Base-by-base conservation (phyloP, 2,113 vertebrate species). In the Lanius ludovicianus region DNA sequence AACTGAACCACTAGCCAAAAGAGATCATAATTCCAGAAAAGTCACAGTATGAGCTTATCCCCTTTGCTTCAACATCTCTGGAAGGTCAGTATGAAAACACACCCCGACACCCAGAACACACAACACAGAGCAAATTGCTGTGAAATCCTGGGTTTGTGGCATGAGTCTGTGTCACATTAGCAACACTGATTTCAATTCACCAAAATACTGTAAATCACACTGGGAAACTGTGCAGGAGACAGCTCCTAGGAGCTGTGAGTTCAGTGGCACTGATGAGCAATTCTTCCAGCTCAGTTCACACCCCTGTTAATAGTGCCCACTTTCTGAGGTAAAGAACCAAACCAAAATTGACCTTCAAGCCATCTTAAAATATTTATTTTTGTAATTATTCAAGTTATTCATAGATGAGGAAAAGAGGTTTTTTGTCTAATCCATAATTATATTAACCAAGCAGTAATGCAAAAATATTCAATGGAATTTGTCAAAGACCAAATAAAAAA, bases 101-200 rank as follows among this genome's bases (percentile, higher is more conserved):
- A 56, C 5, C 27, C 15, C 0, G 10, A 15, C 22, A 30, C 21
- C 33, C 15, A 50, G 50, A 68, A 39, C 2, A 56, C 2, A 21
- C 13, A 59, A 46, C 16, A 67, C 10, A 24, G 0, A 77, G 49
- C 9, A 62, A 37, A 76, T 10, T 13, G n/a, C 44, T 60, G 35
- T 6, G 33, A 74, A 30, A 18, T 27, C 23, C 67, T 33, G 10
- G 11, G 3, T 41, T 13, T 23, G 50, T 21, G 42, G 23, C 13
- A 13, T 1, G 0, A 20, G 37, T 14, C 14, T 2, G 0, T 13
- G 15, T 20, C 12, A 4, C 0, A 7, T 10, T 7, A 24, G 44
- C 37, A 76, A 24, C 8, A 7, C 7, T 24, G 60, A 39, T 37
- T 49, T 16, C 19, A 46, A 11, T 47, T 15, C 69, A 52, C 16